These are phyloP conservation scores for Oceanodroma leucorhoa DNA, from an alignment of 2,797 vertebrate genomes.

Conservation along the genomic window DNA sequence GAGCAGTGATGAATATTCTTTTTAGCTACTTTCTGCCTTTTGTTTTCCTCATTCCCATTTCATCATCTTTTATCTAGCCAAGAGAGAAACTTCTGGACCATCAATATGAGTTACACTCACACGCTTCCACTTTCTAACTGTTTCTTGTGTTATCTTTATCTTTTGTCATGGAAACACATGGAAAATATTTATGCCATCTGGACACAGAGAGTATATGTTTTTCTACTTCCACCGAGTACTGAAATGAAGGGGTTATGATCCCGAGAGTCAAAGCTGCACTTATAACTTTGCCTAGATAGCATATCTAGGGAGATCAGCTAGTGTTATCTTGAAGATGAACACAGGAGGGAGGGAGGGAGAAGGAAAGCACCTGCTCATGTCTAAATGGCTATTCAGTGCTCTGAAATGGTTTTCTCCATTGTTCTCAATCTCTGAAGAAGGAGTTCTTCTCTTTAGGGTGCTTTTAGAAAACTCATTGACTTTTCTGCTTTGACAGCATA, in stretches of 20 bases:
- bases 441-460: background rate
- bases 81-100: constrained; percentile 42
- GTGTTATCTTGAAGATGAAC: background rate
- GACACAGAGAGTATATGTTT: background rate
- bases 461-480: background rate
- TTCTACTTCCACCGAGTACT: background rate
- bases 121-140: constrained; percentile 17
- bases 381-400: background rate
- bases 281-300: background rate
- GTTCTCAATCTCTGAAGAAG: background rate
- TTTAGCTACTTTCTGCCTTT: background rate
- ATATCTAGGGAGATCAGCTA: background rate
- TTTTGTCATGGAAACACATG: constrained; percentile 59
- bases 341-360: background rate
- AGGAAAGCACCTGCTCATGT: background rate
- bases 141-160: constrained; percentile 53
- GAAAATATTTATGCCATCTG: constrained; percentile 53
- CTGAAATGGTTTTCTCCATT: background rate
- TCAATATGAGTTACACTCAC: constrained; percentile 3
- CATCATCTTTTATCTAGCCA: constrained; percentile 11
- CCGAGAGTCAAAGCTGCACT: background rate
- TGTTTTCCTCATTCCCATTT: background rate
- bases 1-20: constrained; percentile 1
- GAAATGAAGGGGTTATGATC: constrained; percentile 3
- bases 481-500: background rate